Conservation (phyloP, 2,888 invertebrate species). For the Amphipyra berbera region DNA sequence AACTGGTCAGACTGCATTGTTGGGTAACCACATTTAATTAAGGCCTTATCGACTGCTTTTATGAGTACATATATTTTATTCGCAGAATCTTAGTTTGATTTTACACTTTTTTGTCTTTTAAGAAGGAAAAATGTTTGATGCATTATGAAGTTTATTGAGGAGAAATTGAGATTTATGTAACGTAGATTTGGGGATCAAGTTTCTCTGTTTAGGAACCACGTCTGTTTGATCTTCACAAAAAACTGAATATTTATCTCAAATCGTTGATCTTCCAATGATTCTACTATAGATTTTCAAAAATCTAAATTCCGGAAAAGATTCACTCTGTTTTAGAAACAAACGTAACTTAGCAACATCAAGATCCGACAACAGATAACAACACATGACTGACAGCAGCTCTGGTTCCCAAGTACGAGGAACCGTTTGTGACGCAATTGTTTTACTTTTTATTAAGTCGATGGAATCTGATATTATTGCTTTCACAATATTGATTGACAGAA, state of each 20-base stretch:
- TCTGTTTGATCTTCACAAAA: too few species aligned
- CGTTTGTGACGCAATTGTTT: slow-evolving; percentile 50
- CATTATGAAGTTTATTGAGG: background rate
- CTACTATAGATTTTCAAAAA: slow-evolving; percentile 2
- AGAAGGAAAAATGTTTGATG: slow-evolving; percentile 11
- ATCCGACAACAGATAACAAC: slow-evolving; percentile 29
- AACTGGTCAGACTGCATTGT: slow-evolving; percentile 59
- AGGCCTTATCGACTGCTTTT: slow-evolving; percentile 18
- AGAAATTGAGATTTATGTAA: too few species aligned
- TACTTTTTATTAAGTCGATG: slow-evolving; percentile 49
- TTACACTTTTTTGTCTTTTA: background rate
- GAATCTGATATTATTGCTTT: slow-evolving; percentile 57
- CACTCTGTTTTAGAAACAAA: slow-evolving; percentile 36
- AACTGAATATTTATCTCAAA: too few species aligned
- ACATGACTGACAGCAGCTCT: slow-evolving; percentile 32
- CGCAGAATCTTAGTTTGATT: slow-evolving; percentile 19
- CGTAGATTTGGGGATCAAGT: too few species aligned
- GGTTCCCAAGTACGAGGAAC: slow-evolving; percentile 50
- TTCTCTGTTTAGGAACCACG: too few species aligned
- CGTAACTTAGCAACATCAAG: slow-evolving; percentile 16
- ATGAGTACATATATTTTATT: slow-evolving; percentile 30
- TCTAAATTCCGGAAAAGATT: slow-evolving; percentile 20
- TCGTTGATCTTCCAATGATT: too few species aligned
- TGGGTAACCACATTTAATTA: slow-evolving; percentile 50
- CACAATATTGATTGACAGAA: slow-evolving; percentile 56